Conservation (phyloP, 35 echinoderm and acorn worm species). For the Apostichopus parvimensis region DNA sequence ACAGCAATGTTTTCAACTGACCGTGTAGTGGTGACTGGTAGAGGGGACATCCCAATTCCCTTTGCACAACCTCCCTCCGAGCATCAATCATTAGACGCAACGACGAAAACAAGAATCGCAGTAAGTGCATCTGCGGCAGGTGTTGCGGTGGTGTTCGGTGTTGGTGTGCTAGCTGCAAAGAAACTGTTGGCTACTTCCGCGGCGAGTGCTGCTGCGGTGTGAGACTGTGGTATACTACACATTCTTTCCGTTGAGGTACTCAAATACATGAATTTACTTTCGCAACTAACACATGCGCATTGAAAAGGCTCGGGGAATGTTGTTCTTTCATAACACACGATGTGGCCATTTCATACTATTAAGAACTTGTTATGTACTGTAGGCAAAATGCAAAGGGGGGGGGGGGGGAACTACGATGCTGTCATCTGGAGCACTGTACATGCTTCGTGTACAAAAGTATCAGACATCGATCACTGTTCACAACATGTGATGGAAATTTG, state of each 20-base stretch:
- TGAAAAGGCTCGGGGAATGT: too few species aligned
- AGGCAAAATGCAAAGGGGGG: too few species aligned
- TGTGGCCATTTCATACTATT: too few species aligned
- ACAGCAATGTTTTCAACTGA: not conserved
- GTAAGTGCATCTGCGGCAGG: not conserved
- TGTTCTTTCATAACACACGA: too few species aligned
- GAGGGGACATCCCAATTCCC: not conserved
- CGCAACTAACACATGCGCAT: too few species aligned
- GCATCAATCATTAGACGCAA: not conserved
- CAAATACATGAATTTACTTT: not conserved
- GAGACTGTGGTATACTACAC: not conserved
- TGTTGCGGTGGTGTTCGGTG: not conserved
- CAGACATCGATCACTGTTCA: too few species aligned
- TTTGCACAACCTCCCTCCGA: not conserved
- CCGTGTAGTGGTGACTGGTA: not conserved
- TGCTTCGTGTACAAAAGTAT: too few species aligned
- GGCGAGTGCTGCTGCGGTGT: not conserved
- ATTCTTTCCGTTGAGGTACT: not conserved
- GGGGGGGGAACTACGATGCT: too few species aligned
- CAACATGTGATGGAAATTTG: too few species aligned
- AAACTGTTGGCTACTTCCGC: not conserved
- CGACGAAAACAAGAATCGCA: not conserved
- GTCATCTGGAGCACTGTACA: too few species aligned
- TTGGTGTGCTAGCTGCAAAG: not conserved
- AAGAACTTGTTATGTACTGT: too few species aligned